Evolutionary conservation across 2,888 invertebrate genomes (phyloP).

Genomic region (Pandemis cinnamomeana): DNA sequence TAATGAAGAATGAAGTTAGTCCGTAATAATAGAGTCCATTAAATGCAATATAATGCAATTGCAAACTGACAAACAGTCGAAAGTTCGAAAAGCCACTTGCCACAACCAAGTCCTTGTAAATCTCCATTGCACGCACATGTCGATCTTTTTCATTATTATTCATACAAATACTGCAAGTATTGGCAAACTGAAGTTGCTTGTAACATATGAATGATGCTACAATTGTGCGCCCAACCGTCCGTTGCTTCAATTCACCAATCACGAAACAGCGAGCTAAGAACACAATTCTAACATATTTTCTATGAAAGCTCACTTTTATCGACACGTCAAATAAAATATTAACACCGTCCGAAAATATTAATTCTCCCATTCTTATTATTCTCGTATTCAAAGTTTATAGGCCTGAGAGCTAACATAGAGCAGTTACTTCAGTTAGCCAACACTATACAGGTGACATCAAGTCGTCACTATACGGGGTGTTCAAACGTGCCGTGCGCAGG

Average conservation of each 20-base stretch:
- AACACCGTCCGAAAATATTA: too few species aligned
- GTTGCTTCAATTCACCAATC: not conserved
- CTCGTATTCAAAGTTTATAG: too few species aligned
- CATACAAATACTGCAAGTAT: slow-evolving; percentile 10
- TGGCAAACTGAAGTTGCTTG: slow-evolving; percentile 20
- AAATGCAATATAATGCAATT: slow-evolving; percentile 40
- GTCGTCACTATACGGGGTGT: not conserved
- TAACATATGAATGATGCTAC: too few species aligned
- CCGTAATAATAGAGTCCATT: slow-evolving; percentile 36
- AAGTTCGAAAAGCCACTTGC: slow-evolving; percentile 10
- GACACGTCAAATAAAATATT: too few species aligned
- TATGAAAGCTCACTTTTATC: too few species aligned
- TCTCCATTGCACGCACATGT: slow-evolving; percentile 21
- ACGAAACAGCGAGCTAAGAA: not conserved
- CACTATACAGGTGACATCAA: not conserved
- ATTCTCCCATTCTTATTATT: too few species aligned
- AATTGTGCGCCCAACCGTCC: not conserved
- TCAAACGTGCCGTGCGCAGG: slow-evolving; percentile 24
- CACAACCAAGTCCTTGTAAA: slow-evolving; percentile 5
- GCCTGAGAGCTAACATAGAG: not conserved
- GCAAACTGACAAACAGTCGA: slow-evolving; percentile 27
- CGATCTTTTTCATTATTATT: slow-evolving; percentile 13
- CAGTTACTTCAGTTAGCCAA: not conserved
- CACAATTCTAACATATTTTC: too few species aligned
- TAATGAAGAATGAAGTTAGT: slow-evolving; percentile 40